Base-by-base conservation (phyloP, 2,113 vertebrate species). In the Thymallus thymallus region DNA sequence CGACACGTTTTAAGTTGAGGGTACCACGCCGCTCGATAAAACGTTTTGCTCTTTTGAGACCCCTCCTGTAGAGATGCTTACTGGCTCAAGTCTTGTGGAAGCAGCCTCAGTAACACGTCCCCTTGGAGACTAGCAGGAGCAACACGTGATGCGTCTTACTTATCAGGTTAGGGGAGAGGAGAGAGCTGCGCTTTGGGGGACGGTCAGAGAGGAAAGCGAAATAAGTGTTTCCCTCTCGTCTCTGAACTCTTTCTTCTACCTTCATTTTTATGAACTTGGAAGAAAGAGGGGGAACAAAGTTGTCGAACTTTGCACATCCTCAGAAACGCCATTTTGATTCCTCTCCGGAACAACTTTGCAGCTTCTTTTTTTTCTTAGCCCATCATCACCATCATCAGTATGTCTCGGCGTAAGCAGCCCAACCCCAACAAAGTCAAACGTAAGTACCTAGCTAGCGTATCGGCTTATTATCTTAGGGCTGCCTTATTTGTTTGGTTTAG, bases 251-350 rank as follows among this genome's bases (percentile, higher is more conserved):
- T 84, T 72, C 76, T 82, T 80, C 85, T 88, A 88, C 90, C 88
- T 80, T 83, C 82, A 84, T 87, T 86, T 88, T 55, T 79, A 88
- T 88, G 89, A 88, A 90, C 72, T 85, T 82, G 82, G 62, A 81
- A 78, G 86, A 74, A 58, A 80, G 75, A 69, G 81, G 79, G 80
- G 84, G 89, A 90, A 85, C 89, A 94, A 94, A 95, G 91, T 95
- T 96, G 93, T 94, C 95, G 94, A 96, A 97, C 95, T 97, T 96
- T 97, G 95, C 94, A 95, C 96, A 97, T 96, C 95, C 94, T 89
- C 92, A 92, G 92, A 94, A 96, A 96, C 96, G 96, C 96, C 95
- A 97, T 97, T 95, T 97, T 97, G 96, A 95, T 94, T 96, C 93
- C 94, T 95, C 90, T 94, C 91, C 94, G 94, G 94, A 95, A 94